Conservation (phyloP, 2,797 vertebrate species). For the Sus cebifrons region DNA sequence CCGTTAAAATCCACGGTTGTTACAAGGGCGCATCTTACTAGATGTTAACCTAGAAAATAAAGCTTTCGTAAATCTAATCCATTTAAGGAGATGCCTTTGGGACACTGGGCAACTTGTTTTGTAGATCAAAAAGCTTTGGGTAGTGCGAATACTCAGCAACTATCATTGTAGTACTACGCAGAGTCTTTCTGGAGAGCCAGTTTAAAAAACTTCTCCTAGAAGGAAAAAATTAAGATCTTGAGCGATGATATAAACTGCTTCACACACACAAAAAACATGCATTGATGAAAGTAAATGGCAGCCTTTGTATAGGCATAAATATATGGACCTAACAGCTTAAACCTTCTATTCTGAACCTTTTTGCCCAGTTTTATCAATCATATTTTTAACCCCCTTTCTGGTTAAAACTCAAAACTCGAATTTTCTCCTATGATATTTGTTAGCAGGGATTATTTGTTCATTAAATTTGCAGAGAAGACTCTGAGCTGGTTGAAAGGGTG, state of each 20-base stretch:
- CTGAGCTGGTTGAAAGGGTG: slow-evolving; percentile 32
- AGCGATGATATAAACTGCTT: slow-evolving; percentile 27
- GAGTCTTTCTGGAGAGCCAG: not conserved
- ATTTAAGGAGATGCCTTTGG: not conserved
- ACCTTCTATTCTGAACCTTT: not conserved
- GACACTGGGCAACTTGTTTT: not conserved
- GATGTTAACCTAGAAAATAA: slow-evolving; percentile 34
- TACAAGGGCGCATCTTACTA: not conserved
- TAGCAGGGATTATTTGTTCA: slow-evolving; percentile 55
- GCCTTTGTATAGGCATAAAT: not conserved
- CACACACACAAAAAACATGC: not conserved
- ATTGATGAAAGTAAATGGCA: slow-evolving; percentile 30
- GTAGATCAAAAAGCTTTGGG: not conserved
- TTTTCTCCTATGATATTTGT: slow-evolving; percentile 34
- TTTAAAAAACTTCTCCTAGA: slow-evolving; percentile 26
- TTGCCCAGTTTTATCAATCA: not conserved
- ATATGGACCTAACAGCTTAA: not conserved
- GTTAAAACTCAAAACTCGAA: slow-evolving; percentile 30
- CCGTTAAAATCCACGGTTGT: not conserved
- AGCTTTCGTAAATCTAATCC: not conserved
- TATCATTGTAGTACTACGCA: not conserved
- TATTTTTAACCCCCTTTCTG: not conserved
- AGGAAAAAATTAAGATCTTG: slow-evolving; percentile 38
- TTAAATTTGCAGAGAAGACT: slow-evolving; percentile 40
- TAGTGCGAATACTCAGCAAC: not conserved